Evolutionary conservation across 2,888 invertebrate genomes (phyloP), one percentile per base, ranked within the genome.

Genomic region (Netelia melanura): DNA sequence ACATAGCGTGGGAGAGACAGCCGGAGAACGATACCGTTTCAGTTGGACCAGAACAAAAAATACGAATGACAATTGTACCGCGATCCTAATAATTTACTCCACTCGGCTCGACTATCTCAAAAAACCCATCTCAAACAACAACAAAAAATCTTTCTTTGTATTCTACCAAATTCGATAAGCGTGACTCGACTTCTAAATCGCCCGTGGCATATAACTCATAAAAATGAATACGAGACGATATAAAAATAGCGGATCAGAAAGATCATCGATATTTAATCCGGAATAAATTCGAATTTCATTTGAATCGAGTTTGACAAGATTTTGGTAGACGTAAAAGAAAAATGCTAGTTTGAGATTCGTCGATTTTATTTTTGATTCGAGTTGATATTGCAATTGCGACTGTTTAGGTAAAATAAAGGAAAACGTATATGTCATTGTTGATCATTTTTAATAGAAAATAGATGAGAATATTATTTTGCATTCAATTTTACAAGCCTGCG

Each of bases 1-100:
- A 80, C 21, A 48, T 83, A 83, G 86, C 85, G 87, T 87, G 86
- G 84, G 86, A 87, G 87, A 87, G 84, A 86, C 81, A 58, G 71
- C 58, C 76, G 58, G 81, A 74, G 76, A 72, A 68, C 77, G 77
- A 81, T 81, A 81, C 76, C 70, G 75, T 84, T 70, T 81, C 78
- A 74, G 56, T 52, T 75, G 75, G 78, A 85, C 72, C 74, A 82
- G 64, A 80, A 83, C 84, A 81, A 72, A 70, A 52, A 77, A 64
- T 21, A 61, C 72, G 74, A 80, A 86, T 84, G 77, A 77, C 58
- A 81, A 78, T 84, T 64, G 67, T 10, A 43, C 30, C 76, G 25
- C 81, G 85, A 81, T 85, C 85, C 85, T 85, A 84, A 87, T 87
- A 86, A 87, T 77, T 87, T 85, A 85, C 61, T 76, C 48, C 77